These are phyloP conservation scores for Zaprionus davidi DNA, from an alignment of 1,140 invertebrate genomes.

Conservation along the genomic window DNA sequence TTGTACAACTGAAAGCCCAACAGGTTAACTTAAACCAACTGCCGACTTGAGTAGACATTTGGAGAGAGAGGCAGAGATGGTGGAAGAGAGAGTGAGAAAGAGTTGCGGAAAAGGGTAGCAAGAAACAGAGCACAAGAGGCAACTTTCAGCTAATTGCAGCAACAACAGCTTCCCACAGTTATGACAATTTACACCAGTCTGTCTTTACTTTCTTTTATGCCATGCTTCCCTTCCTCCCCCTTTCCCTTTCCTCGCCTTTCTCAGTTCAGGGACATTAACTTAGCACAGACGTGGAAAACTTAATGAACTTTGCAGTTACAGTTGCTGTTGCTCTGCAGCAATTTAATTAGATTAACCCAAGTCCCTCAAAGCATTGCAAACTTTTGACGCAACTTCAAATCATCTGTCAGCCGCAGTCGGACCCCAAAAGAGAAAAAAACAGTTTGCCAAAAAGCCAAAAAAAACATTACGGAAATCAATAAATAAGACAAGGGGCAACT, in stretches of 20 bases:
- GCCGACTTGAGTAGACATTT: slow-evolving; percentile 28
- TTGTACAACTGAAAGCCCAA: slow-evolving; percentile 44
- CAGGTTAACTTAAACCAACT: slow-evolving; percentile 48
- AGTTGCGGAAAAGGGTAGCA: not conserved
- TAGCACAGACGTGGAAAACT: slow-evolving; percentile 46
- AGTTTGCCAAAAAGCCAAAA: slow-evolving; percentile 25
- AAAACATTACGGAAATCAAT: slow-evolving; percentile 64
- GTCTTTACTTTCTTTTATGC: not conserved
- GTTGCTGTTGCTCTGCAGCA: slow-evolving; percentile 28
- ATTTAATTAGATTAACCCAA: slow-evolving; percentile 69
- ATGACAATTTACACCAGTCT: slow-evolving; percentile 58
- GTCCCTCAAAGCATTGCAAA: slow-evolving; percentile 38
- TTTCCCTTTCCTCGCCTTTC: slow-evolving; percentile 18
- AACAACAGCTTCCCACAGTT: slow-evolving; percentile 47
- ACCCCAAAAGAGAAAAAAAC: slow-evolving; percentile 37
- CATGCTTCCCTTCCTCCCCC: no score
- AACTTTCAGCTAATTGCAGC: slow-evolving; percentile 53
- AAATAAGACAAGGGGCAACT: slow-evolving; percentile 37
- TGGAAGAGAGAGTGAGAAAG: not conserved
- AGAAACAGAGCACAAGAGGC: not conserved
- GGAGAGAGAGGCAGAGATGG: not conserved
- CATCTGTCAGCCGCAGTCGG: slow-evolving; percentile 62
- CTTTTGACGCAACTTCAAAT: slow-evolving; percentile 58
- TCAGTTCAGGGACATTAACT: slow-evolving; percentile 64
- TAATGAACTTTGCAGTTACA: slow-evolving; percentile 60